A percentile compares a stretch with the other conserved stretches of the same genome.
Evolutionary conservation across 2,113 vertebrate genomes (phyloP).

Genomic region (Loxodonta africana): DNA sequence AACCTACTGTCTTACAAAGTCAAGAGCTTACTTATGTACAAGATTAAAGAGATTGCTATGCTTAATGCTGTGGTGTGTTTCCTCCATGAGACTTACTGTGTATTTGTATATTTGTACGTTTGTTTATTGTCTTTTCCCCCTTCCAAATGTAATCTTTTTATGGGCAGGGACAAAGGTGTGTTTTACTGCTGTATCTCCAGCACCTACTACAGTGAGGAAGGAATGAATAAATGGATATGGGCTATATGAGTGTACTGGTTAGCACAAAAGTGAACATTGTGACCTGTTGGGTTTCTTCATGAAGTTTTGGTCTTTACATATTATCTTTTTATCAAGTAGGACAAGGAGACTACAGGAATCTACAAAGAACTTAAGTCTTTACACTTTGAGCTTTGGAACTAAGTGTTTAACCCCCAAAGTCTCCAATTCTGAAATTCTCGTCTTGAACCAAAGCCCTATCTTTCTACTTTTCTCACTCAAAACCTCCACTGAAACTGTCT

Average conservation of each 20-base stretch:
- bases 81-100: not conserved
- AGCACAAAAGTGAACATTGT: not conserved
- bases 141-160: not conserved
- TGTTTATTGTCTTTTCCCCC: not conserved
- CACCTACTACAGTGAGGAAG: not conserved
- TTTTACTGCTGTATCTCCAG: not conserved
- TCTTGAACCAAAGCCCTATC: not conserved
- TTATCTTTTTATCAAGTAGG: not conserved
- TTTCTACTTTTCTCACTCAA: not conserved
- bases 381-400: not conserved
- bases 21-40: not conserved
- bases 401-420: not conserved
- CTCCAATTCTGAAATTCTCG: not conserved
- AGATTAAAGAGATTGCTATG: not conserved
- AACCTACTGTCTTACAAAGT: not conserved
- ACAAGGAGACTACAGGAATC: not conserved
- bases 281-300: not conserved
- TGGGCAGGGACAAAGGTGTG: not conserved
- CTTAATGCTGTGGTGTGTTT: not conserved
- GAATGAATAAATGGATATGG: not conserved
- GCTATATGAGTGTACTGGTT: not conserved
- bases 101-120: not conserved
- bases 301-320: not conserved
- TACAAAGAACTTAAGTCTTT: not conserved
- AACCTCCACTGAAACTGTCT: not conserved